A percentile compares a stretch with the other conserved stretches of the same genome.
phyloP scores from a whole-genome alignment of 1,140 invertebrate genomes.

The Pristionchus pacificus region DNA sequence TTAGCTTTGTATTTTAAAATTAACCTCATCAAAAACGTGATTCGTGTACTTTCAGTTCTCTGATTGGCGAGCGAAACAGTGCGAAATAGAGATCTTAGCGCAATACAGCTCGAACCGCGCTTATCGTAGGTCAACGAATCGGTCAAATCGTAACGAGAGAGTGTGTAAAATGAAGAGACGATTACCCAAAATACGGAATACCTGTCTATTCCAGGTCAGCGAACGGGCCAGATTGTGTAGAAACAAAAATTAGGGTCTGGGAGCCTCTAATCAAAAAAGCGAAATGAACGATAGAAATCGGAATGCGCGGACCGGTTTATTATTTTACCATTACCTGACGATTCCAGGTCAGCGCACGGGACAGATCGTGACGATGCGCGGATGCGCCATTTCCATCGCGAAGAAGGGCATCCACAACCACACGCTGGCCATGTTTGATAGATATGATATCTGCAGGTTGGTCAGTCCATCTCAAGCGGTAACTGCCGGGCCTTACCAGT shows the following conservation, averaged over 20 bases:
- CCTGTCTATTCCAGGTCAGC: too few species aligned
- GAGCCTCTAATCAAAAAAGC: too few species aligned
- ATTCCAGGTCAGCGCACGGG: conserved; percentile 35
- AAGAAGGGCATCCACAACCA: conserved; percentile 35
- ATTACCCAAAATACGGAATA: too few species aligned
- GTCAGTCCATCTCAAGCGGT: conserved; percentile 10
- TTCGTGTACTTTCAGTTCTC: neutral
- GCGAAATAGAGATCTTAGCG: neutral
- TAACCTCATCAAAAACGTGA: neutral
- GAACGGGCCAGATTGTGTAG: too few species aligned
- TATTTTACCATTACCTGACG: too few species aligned
- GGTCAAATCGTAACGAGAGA: neutral
- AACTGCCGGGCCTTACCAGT: too few species aligned
- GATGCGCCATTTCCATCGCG: conserved; percentile 30
- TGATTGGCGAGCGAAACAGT: neutral
- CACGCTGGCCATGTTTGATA: conserved; percentile 36
- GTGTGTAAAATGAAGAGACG: too few species aligned
- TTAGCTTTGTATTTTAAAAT: neutral
- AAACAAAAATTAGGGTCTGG: too few species aligned
- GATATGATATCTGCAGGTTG: conserved; percentile 36
- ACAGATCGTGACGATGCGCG: conserved; percentile 31
- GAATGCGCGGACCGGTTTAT: too few species aligned
- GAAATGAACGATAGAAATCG: too few species aligned
- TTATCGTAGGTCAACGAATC: neutral
- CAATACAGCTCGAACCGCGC: neutral